Conservation (phyloP, 2,113 vertebrate species). For the Callipepla squamata region DNA sequence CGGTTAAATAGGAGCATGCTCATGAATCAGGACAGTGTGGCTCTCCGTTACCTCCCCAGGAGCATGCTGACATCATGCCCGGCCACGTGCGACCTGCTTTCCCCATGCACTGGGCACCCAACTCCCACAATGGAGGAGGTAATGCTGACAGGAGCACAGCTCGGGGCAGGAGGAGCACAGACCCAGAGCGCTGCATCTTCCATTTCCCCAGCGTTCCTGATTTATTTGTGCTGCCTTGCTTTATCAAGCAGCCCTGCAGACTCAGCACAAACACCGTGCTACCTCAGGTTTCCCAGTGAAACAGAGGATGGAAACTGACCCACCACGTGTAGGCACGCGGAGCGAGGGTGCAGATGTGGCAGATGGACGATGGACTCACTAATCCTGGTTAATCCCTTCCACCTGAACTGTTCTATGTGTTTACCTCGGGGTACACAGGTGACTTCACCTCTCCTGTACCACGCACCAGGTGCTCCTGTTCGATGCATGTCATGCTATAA, state of each 20-base stretch:
- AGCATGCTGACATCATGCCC: not conserved
- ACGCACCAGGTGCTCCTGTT: not conserved
- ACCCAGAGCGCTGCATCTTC: not conserved
- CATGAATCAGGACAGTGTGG: slow-evolving; percentile 6
- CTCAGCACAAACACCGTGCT: not conserved
- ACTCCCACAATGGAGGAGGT: not conserved
- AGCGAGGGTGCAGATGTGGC: not conserved
- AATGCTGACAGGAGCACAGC: not conserved
- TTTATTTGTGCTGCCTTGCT: slow-evolving; percentile 45
- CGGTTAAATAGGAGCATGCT: not conserved
- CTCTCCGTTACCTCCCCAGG: not conserved
- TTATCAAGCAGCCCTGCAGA: slow-evolving; percentile 14
- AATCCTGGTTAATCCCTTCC: not conserved
- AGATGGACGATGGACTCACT: not conserved
- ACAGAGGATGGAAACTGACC: not conserved
- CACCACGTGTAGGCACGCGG: accelerated
- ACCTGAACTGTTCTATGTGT: not conserved
- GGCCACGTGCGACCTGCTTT: not conserved
- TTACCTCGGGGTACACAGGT: not conserved
- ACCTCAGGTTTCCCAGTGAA: not conserved
- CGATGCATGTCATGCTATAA: not conserved
- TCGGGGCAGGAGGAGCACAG: not conserved
- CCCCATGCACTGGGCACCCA: not conserved
- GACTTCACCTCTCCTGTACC: not conserved
- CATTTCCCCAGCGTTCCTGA: slow-evolving; percentile 1